Base-by-base conservation (phyloP, 2,797 vertebrate species). In the Aeoliscus strigatus region DNA sequence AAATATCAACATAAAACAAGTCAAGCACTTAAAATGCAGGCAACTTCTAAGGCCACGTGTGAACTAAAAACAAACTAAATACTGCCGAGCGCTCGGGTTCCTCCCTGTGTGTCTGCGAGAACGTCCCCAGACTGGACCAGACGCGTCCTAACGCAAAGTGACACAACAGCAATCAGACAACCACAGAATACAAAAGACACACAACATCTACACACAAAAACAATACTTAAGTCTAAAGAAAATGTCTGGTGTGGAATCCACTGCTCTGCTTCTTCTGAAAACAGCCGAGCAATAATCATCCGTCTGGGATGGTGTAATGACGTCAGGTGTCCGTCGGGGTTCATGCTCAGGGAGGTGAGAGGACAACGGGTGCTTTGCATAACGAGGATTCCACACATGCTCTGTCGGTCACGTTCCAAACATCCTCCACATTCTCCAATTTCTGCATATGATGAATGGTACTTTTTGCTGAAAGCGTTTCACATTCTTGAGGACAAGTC, bases 41-140 rank as follows among this genome's bases (percentile, higher is more conserved):
- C 80, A 68, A 82, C 71, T 76, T 70, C 82, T 82, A 89, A 89
- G 86, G 89, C 89, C 87, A 82, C 85, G 81, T 80, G 89, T 89
- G 88, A 88, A 86, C 83, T 81, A 82, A 86, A 82, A 81, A 64
- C 74, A 73, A 69, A 72, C 66, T 66, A 66, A 59, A 66, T 51
- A 66, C 14, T 49, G 50, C 65, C 58, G 45, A 47, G 37, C 49
- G 66, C 70, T 58, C 18, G 26, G 58, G 27, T 60, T 41, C 60
- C 56, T 49, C 48, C 42, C 34, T 53, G n/a, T 51, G 40, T 46
- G 48, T 57, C 36, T 28, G 12, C 14, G 38, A 49, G 41, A 51
- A 47, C 52, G 39, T 61, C 65, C 44, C 60, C 65, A 65, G 52
- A 69, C 41, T 57, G 69, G 36, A 56, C n/a, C n/a, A n/a, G n/a